Base-by-base conservation (phyloP, 2,888 invertebrate genomes). In the Amphipoea lucens region DNA sequence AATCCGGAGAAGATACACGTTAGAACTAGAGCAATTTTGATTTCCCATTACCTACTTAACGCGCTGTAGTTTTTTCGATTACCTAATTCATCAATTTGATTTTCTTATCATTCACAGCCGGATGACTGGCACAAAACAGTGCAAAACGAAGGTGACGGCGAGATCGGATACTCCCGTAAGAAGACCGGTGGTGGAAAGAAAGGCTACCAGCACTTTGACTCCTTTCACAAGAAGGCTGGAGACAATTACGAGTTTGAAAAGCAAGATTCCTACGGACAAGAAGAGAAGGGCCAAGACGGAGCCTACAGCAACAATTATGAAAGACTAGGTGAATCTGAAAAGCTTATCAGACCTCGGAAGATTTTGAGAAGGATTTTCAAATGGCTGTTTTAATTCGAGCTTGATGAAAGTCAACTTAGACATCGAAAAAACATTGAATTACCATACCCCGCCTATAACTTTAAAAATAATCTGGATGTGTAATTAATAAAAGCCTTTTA, bases 231-330 rank as follows among this genome's bases (percentile, higher is more conserved):
- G 93, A 98, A 98, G 92, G 98, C 97, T 62, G 98, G 98, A 0
- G 98, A 98, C 93, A 97, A 98, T 91, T 98, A 98, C 93, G 98
- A 98, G 87, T 98, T 97, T 89, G 98, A 98, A 92, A 97, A 97
- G 90, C 97, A 98, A 90, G 97, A 97, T 68, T 97, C 98, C 73
- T 98, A 96, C 90, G 98, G 98, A 2, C 96, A 96, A 68, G 97
- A 97, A 29, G 94, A 96, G 29, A 97, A 95, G 48, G 95, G 93
- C 5, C 97, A 97, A 62, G 96, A 96, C 78, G 97, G 94, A 2
- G 96, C 95, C 0, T 93, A 96, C 92, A 96, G 95, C 87, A 94
- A 96, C 81, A 93, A 92, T 60, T 92, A 96, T 51, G 95, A 95
- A 89, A 94, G 88, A 87, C 95, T 89, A 95, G 96, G 94, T 95